A percentile compares a stretch with the other conserved stretches of the same genome.
Conservation (phyloP, 2,113 vertebrate genomes). For the Ovibos moschatus region DNA sequence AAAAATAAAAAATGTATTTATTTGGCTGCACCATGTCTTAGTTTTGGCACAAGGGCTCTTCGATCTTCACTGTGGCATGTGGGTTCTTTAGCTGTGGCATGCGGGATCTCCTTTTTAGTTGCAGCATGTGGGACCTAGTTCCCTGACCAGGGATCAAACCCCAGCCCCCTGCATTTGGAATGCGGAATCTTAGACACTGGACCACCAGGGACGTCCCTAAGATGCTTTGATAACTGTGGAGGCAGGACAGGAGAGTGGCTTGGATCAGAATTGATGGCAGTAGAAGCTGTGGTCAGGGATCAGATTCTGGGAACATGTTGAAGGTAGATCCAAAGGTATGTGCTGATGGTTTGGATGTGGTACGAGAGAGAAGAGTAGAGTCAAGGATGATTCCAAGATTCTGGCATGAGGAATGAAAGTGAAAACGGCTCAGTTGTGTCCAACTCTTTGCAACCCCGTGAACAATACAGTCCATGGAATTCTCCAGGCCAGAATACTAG, state of each 20-base stretch:
- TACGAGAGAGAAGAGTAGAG: neutral
- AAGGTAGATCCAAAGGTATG: neutral
- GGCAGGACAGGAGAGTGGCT: neutral
- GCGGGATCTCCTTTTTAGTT: neutral
- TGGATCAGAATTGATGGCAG: neutral
- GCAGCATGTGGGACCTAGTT: neutral
- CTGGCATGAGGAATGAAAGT: neutral
- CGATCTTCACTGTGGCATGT: neutral
- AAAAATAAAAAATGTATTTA: neutral
- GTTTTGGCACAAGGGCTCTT: neutral
- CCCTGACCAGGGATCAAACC: neutral
- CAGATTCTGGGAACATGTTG: neutral
- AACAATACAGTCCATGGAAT: neutral
- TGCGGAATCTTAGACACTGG: neutral
- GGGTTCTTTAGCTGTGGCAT: neutral
- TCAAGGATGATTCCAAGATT: neutral
- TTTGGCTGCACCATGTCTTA: neutral
- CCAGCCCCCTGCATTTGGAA: neutral
- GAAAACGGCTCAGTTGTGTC: neutral
- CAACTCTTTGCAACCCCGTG: neutral
- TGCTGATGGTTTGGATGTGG: neutral
- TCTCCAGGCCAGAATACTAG: neutral
- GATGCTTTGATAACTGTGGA: neutral
- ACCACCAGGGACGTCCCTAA: neutral
- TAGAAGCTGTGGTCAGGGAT: neutral